These are phyloP conservation scores for Martes flavigula DNA, from an alignment of 2,797 vertebrate genomes.

Conservation along the genomic window DNA sequence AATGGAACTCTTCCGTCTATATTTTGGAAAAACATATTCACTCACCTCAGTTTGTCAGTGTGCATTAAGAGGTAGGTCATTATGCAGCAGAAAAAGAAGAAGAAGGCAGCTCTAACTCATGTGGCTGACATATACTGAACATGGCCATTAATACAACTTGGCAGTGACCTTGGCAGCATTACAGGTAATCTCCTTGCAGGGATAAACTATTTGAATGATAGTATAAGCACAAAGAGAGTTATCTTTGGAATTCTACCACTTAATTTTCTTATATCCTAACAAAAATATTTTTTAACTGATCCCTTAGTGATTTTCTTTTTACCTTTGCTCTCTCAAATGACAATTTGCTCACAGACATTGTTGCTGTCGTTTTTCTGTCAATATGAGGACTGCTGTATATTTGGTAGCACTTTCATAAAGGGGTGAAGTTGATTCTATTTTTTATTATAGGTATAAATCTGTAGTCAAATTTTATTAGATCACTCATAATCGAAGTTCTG, in stretches of 20 bases:
- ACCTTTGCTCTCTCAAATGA: background rate
- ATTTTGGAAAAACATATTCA: constrained; percentile 63
- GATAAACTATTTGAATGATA: constrained; percentile 71
- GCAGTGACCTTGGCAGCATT: constrained; percentile 73
- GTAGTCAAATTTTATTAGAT: constrained; percentile 18
- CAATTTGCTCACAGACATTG: background rate
- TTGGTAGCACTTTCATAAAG: constrained; percentile 31
- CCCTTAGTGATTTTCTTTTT: constrained; percentile 39
- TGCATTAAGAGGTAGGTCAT: constrained; percentile 59
- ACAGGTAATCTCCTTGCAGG: constrained; percentile 57
- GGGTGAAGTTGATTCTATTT: constrained; percentile 30
- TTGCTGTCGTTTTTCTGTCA: background rate
- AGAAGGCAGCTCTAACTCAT: constrained; percentile 59
- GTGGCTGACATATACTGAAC: constrained; percentile 53
- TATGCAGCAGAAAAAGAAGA: constrained; percentile 31
- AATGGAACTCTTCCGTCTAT: constrained; percentile 61
- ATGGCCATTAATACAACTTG: constrained; percentile 70
- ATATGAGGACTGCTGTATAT: background rate
- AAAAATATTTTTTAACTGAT: constrained; percentile 53
- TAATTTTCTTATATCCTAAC: constrained; percentile 58
- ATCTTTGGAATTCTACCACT: constrained; percentile 45
- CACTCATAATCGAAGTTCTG: constrained; percentile 29
- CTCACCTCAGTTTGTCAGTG: constrained; percentile 72
- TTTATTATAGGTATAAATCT: constrained; percentile 43
- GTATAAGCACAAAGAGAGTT: constrained; percentile 40